Evolutionary conservation across 2,888 invertebrate genomes (phyloP), one percentile per base, ranked within the genome.

Genomic region (Automeris io): DNA sequence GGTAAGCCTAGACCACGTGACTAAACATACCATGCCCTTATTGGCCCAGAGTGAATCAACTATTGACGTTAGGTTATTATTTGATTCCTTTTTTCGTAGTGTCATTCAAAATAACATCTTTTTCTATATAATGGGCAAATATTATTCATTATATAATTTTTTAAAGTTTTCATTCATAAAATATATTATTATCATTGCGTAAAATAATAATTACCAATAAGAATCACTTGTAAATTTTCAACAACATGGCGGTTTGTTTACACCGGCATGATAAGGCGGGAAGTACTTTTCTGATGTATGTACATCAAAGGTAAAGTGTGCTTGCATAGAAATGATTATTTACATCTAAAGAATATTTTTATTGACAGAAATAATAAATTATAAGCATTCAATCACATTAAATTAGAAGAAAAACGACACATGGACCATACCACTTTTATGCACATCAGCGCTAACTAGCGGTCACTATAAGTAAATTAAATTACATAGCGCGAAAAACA

Each of bases 171-270:
- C n/a, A 32, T 33, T 24, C 29, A 29, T 31, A 33, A 36, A 11
- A 35, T 41, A 8, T 18, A 36, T 22, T 2, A 25, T 38, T 21
- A 38, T 34, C 9, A 38, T 55, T 57, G 64, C 61, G 71, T 61
- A 64, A 62, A 37, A 41, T 2, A 26, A 31, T 35, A 66, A 66
- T 72, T 69, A 74, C 73, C 61, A 53, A 58, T 55, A 54, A 44
- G 57, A 57, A 54, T 60, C 58, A 68, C 59, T 35, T 9, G 58
- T 64, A 59, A 61, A 68, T 63, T 70, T 65, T 67, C 65, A 67
- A 76, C 83, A 87, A 87, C 74, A 86, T 87, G 87, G 86, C 85
- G 78, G 81, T 87, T 87, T 87, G 87, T 87, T 87, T 87, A 87
- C 87, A 87, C 87, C 87, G 87, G 87, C 86, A 78, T 77, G 78